A percentile compares a stretch with the other conserved stretches of the same genome.
Evolutionary conservation across 2,113 vertebrate genomes (phyloP).

Genomic region (Nyctereutes procyonoides): DNA sequence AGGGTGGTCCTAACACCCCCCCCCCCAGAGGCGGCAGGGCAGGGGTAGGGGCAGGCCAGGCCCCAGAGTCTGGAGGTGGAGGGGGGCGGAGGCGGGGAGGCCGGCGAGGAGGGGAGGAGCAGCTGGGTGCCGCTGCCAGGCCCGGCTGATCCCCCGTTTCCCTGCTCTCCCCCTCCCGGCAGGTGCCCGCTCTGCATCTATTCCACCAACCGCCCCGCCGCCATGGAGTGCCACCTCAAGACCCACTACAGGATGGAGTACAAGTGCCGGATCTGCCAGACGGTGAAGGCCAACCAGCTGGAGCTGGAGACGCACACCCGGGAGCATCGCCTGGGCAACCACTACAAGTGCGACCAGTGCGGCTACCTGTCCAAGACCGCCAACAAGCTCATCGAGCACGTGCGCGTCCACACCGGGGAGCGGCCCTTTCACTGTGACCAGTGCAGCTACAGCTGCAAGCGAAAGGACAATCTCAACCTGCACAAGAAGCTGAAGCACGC

Average conservation of each 20-base stretch:
- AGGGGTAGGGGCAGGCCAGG: slow-evolving; percentile 52
- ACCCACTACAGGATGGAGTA: slow-evolving; percentile 99
- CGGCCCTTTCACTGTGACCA: slow-evolving; percentile 99
- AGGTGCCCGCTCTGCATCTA: slow-evolving; percentile 99
- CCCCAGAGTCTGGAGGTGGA: background rate
- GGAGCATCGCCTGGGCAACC: slow-evolving; percentile 98
- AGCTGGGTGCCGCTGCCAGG: fast-evolving
- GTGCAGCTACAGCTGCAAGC: slow-evolving; percentile 99
- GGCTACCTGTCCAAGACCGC: slow-evolving; percentile 99
- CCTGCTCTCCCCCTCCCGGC: slow-evolving; percentile 75
- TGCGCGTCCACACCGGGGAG: slow-evolving; percentile 99
- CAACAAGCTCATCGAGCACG: slow-evolving; percentile 99
- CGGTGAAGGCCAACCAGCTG: slow-evolving; percentile 96
- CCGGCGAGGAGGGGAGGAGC: background rate
- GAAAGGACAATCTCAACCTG: slow-evolving; percentile 99
- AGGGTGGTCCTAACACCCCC: background rate
- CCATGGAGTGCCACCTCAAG: slow-evolving; percentile 99
- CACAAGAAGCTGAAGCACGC: slow-evolving; percentile 99
- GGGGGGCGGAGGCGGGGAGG: background rate
- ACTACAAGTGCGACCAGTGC: slow-evolving; percentile 99
- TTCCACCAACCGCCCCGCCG: slow-evolving; percentile 98
- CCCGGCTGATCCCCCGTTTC: slow-evolving; percentile 15
- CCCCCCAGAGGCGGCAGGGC: slow-evolving; percentile 56
- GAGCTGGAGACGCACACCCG: slow-evolving; percentile 98
- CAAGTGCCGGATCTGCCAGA: slow-evolving; percentile 99